Base-by-base conservation (phyloP, 2,797 vertebrate genomes). In the Clangula hyemalis region DNA sequence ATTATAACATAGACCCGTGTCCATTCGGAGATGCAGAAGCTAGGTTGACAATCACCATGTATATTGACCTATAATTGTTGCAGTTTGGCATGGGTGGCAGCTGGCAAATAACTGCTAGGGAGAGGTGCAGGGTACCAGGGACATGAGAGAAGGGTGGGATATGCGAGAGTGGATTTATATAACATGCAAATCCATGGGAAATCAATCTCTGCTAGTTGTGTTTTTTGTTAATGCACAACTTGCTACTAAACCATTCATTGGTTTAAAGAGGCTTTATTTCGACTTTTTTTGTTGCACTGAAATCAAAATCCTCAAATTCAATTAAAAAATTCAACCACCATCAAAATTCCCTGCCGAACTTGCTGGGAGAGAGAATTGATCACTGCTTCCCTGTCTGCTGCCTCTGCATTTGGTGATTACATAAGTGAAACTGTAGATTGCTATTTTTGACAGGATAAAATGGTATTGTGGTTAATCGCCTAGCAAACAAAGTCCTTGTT, bases 371-470 rank as follows among this genome's bases (percentile, higher is more conserved):
- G 39, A 76, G 76, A 89, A 89, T 0, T 34, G 71, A 87, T 93
- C 90, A 87, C 86, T 89, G 60, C 79, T 87, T 89, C 85, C 56
- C 86, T 85, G 94, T 90, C 92, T 94, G 88, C 88, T 96, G 94
- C 89, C 81, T 90, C 79, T 95, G 92, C 91, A 91, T 87, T 96
- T 87, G 90, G 51, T 66, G 95, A 94, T 97, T 96, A 83, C 90
- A 54, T 89, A 96, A 96, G 89, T 64, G 74, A 94, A 86, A 95
- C 94, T 81, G 87, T 78, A 96, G 89, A 92, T 91, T 73, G 90
- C 93, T 96, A 82, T 93, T 96, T 97, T 77, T 92, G 95, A 91
- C 74, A 71, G 80, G 80, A 93, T 83, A 89, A 95, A 95, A 91
- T 81, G 75, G 85, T 93, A 93, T 95, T 78, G 83, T 93, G 90